phyloP scores from a whole-genome alignment of 2,797 vertebrate genomes.

The Trachops cirrhosus region DNA sequence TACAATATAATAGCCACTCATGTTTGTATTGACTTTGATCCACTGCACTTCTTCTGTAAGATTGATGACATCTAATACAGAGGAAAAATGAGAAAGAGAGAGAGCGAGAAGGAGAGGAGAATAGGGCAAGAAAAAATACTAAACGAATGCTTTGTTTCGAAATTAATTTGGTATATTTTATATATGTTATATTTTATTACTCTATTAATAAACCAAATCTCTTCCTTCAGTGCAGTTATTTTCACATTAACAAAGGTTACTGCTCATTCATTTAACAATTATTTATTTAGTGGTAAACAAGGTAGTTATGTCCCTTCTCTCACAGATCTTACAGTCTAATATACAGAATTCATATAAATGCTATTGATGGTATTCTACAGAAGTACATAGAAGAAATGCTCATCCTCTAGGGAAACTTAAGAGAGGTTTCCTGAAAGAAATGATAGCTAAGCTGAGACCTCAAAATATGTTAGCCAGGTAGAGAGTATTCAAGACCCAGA shows the following conservation, averaged over 20 bases:
- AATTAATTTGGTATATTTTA: constrained; percentile 22
- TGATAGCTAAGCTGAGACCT: neutral
- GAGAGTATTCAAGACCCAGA: neutral
- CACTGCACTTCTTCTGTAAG: constrained; percentile 88
- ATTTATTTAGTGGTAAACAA: constrained; percentile 22
- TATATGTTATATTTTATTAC: neutral
- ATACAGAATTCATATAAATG: neutral
- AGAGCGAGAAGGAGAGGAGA: neutral
- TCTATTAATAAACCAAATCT: constrained; percentile 18
- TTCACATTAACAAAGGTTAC: neutral
- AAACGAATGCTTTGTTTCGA: constrained; percentile 10
- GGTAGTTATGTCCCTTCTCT: neutral
- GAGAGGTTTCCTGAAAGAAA: constrained; percentile 9
- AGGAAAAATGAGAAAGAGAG: constrained; percentile 17
- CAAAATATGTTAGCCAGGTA: neutral
- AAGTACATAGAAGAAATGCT: neutral
- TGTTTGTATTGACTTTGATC: constrained; percentile 94
- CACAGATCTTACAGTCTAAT: neutral
- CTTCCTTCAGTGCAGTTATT: neutral
- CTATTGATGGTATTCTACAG: neutral
- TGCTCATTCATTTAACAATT: neutral
- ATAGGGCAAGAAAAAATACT: neutral
- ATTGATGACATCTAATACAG: constrained; percentile 84
- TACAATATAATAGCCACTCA: constrained; percentile 94
- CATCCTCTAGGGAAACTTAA: neutral